phyloP scores from a whole-genome alignment of 2,888 invertebrate genomes.

The Bugula neritina region DNA sequence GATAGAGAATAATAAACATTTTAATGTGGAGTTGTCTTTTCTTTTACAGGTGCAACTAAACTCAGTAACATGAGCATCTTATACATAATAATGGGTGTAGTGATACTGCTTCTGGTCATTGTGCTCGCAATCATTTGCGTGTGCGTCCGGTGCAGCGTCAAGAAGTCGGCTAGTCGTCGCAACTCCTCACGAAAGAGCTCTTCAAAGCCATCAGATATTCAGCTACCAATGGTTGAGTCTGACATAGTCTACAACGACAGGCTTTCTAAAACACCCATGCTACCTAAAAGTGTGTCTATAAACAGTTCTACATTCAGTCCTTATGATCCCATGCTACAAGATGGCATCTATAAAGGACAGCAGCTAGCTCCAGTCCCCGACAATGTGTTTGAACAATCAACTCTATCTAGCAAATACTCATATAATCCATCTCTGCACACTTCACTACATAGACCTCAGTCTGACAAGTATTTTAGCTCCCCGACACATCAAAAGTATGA shows the following conservation, averaged over 20 bases:
- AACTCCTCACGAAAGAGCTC: neutral
- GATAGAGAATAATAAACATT: too few species aligned
- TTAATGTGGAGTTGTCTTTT: too few species aligned
- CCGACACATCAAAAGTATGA: neutral
- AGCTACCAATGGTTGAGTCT: neutral
- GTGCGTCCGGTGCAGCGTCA: constrained; percentile 5
- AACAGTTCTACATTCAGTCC: constrained; percentile 1
- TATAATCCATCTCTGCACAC: neutral
- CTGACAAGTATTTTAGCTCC: neutral
- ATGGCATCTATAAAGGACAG: neutral
- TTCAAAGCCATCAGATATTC: neutral
- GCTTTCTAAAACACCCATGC: constrained; percentile 5
- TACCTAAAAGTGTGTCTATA: neutral
- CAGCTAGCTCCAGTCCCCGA: neutral
- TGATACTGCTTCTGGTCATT: constrained; percentile 32
- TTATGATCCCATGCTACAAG: neutral
- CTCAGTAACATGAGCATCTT: constrained; percentile 29
- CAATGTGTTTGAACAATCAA: neutral
- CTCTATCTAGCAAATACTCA: constrained; percentile 8
- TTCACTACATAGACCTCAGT: neutral
- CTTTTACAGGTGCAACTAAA: neutral
- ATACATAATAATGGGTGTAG: constrained; percentile 34
- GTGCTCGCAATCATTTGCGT: constrained; percentile 34
- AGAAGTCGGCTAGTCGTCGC: neutral
- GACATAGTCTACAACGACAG: constrained; percentile 2